A percentile compares a stretch with the other conserved stretches of the same genome.
Conservation (phyloP, 2,888 invertebrate species). For the Merodon equestris region DNA sequence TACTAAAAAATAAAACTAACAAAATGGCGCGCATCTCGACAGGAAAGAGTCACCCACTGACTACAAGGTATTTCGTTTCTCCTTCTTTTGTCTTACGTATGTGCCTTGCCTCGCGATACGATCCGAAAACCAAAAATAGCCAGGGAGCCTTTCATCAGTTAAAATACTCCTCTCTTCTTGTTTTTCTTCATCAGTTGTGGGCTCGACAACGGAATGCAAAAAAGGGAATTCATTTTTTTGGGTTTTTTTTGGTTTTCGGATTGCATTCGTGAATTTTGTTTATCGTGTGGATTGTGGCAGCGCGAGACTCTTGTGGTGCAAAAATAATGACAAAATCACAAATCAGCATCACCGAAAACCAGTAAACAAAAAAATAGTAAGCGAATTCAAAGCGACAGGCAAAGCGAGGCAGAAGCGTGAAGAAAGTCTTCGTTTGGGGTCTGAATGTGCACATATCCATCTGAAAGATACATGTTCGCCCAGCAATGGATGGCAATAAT, state of each 20-base stretch:
- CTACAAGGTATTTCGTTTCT: constrained; percentile 13
- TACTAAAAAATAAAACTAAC: constrained; percentile 7
- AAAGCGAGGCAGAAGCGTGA: constrained; percentile 57
- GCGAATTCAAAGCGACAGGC: constrained; percentile 37
- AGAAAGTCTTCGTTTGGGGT: constrained; percentile 26
- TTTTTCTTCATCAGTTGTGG: background rate
- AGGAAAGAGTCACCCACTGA: constrained; percentile 65
- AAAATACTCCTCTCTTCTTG: constrained; percentile 35
- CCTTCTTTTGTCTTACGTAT: constrained; percentile 25
- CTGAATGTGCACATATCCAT: background rate
- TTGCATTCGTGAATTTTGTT: background rate
- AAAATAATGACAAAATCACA: constrained; percentile 67
- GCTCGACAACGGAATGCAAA: constrained; percentile 33
- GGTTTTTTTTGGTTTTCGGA: constrained; percentile 12
- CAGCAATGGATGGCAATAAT: constrained; percentile 3
- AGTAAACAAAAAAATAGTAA: constrained; percentile 30
- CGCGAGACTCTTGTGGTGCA: constrained; percentile 50
- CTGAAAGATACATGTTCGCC: constrained; percentile 16
- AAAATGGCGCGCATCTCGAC: constrained; percentile 58
- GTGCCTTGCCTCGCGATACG: constrained; percentile 30
- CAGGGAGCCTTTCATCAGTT: constrained; percentile 61
- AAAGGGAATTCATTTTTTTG: constrained; percentile 55
- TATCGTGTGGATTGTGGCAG: background rate
- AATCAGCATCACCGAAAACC: constrained; percentile 47
- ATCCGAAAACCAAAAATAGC: constrained; percentile 13